Evolutionary conservation across 2,888 invertebrate species (phyloP).

Genomic region (Cryptocheilus praepositus): DNA sequence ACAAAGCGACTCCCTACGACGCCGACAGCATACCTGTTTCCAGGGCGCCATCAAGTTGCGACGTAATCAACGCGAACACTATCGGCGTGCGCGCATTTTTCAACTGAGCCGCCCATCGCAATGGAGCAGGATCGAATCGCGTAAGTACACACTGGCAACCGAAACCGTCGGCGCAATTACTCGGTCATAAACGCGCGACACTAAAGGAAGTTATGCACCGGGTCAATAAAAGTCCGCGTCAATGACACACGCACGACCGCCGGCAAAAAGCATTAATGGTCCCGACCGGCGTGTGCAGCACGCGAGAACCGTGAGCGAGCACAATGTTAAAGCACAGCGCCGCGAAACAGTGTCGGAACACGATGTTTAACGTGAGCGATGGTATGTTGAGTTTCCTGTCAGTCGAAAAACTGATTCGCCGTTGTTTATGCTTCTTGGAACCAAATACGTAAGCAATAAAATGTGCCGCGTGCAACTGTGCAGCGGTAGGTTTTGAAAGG

Average conservation of each 20-base stretch:
- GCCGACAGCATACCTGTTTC: too few species aligned
- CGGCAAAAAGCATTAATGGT: constrained; percentile 54
- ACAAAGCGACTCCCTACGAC: too few species aligned
- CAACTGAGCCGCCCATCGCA: background rate
- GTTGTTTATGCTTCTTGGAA: too few species aligned
- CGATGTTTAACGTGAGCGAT: too few species aligned
- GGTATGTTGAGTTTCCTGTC: too few species aligned
- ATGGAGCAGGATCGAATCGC: constrained; percentile 7
- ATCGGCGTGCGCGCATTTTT: background rate
- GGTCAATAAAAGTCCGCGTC: constrained; percentile 58
- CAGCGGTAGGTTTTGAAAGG: too few species aligned
- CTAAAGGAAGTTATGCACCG: constrained; percentile 55
- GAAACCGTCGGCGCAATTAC: constrained; percentile 66
- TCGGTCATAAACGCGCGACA: constrained; percentile 63
- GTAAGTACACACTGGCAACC: constrained; percentile 39
- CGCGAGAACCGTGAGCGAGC: constrained; percentile 35
- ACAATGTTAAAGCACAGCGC: constrained; percentile 34
- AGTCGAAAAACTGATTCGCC: too few species aligned
- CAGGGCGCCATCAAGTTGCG: background rate
- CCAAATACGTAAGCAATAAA: too few species aligned
- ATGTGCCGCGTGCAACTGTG: too few species aligned
- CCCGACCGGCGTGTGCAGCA: constrained; percentile 26
- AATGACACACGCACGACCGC: constrained; percentile 59
- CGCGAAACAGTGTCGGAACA: background rate
- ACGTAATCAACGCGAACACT: background rate